phyloP scores from a whole-genome alignment of 2,888 invertebrate species.

The Alloscopus bannaensis region DNA sequence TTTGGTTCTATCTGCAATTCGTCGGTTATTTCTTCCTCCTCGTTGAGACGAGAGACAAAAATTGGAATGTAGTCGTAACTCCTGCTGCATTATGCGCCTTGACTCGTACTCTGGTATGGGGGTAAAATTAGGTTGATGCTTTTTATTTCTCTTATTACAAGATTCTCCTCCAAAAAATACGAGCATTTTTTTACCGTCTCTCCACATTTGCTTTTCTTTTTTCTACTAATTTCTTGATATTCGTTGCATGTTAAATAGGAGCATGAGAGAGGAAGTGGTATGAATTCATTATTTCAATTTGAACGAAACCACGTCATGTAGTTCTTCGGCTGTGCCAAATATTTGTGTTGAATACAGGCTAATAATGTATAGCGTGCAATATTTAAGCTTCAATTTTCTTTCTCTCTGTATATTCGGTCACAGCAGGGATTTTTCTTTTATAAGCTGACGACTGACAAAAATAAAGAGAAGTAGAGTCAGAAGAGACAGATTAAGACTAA shows the following conservation, averaged over 20 bases:
- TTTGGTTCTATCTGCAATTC: constrained; percentile 13
- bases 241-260: not conserved
- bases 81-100: constrained; percentile 38
- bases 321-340: constrained; percentile 43
- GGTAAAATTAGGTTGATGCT: constrained; percentile 27
- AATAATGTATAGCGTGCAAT: not conserved
- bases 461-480: not conserved
- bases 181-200: not conserved
- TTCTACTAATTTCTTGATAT: constrained; percentile 16
- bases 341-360: constrained; percentile 28
- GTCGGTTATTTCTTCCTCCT: constrained; percentile 18
- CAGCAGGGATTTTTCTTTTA: constrained; percentile 8
- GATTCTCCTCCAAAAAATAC: not conserved
- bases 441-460: no score
- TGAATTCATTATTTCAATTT: constrained; percentile 28
- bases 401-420: not conserved
- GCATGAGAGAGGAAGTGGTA: constrained; percentile 23
- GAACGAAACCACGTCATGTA: constrained; percentile 32
- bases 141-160: constrained; percentile 17
- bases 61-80: constrained; percentile 37
- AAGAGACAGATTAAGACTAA: constrained; percentile 11
- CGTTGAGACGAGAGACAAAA: constrained; percentile 11
- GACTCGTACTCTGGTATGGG: constrained; percentile 25
- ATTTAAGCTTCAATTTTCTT: not conserved
- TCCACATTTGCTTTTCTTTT: constrained; percentile 11